These are phyloP conservation scores for Drosophila ezoana DNA, from an alignment of 2,888 invertebrate genomes.

Conservation along the genomic window DNA sequence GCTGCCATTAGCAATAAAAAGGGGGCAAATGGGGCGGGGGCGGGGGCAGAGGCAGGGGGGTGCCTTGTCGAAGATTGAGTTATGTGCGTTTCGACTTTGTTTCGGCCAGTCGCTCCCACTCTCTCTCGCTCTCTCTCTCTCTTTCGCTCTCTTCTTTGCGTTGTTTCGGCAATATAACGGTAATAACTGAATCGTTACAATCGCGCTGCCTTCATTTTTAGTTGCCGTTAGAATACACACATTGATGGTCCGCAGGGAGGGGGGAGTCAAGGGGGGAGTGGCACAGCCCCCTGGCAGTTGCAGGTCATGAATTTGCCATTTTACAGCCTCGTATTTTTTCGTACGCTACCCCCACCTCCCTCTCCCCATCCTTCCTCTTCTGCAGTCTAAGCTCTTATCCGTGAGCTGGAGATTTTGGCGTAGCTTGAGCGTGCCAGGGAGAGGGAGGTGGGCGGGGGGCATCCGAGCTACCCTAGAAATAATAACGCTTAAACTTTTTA, in stretches of 20 bases:
- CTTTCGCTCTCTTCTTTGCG: slow-evolving; percentile 26
- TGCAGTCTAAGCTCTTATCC: slow-evolving; percentile 73
- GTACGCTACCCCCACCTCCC: slow-evolving; percentile 27
- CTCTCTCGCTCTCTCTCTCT: no score
- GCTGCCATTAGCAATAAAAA: slow-evolving; percentile 76
- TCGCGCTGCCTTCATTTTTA: slow-evolving; percentile 71
- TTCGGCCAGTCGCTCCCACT: slow-evolving; percentile 43
- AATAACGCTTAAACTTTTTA: slow-evolving; percentile 85
- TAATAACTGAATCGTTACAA: slow-evolving; percentile 82
- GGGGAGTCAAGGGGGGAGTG: background rate
- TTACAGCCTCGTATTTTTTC: slow-evolving; percentile 85
- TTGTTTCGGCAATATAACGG: slow-evolving; percentile 82
- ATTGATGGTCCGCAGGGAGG: slow-evolving; percentile 2
- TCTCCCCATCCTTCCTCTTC: background rate
- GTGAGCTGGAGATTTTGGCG: slow-evolving; percentile 64
- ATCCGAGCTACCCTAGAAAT: slow-evolving; percentile 83
- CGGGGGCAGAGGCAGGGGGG: background rate
- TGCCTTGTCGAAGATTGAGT: slow-evolving; percentile 82
- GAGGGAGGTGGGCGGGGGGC: slow-evolving; percentile 3
- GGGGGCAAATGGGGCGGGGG: slow-evolving; percentile 35
- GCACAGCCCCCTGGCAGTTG: slow-evolving; percentile 66
- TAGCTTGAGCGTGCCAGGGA: background rate
- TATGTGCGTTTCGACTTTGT: slow-evolving; percentile 82
- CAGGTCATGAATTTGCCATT: slow-evolving; percentile 85
- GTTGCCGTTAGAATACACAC: slow-evolving; percentile 76